Percentiles rank a stretch among this genome's conserved stretches.
These are phyloP conservation scores for Smithornis capensis DNA, from an alignment of 2,113 vertebrate species.

Conservation along the genomic window DNA sequence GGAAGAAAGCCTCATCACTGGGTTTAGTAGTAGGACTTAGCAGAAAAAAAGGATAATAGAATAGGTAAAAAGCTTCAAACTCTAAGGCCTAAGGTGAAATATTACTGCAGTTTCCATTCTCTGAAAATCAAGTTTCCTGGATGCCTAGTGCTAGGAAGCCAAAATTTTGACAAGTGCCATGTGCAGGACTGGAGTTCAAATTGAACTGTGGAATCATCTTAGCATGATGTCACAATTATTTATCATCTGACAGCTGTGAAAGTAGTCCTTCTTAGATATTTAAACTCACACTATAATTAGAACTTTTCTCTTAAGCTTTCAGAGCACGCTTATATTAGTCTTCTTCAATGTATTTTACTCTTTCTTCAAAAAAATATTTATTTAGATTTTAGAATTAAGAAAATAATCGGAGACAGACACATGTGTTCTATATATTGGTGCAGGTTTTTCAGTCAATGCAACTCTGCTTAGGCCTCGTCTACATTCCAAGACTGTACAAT, in stretches of 20 bases:
- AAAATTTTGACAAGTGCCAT: neutral
- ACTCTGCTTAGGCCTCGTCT: neutral
- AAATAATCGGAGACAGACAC: neutral
- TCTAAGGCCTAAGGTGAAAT: neutral
- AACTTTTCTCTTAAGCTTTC: neutral
- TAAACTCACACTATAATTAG: neutral
- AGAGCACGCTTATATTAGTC: neutral
- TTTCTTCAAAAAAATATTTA: neutral
- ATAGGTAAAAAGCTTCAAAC: neutral
- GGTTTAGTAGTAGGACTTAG: neutral
- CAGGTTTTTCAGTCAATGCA: neutral
- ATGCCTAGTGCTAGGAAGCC: neutral
- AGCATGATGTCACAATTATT: neutral
- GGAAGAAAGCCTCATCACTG: fast-evolving
- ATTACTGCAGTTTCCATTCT: neutral
- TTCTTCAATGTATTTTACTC: neutral
- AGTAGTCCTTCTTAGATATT: neutral
- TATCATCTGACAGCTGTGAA: neutral
- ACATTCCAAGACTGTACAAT: neutral
- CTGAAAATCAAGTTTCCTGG: neutral
- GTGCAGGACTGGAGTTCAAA: neutral
- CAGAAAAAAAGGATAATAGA: neutral
- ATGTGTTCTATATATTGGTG: neutral
- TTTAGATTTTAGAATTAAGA: neutral
- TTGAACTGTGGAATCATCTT: neutral